Conservation (phyloP, 2,797 vertebrate species). For the Macropus fuliginosus region DNA sequence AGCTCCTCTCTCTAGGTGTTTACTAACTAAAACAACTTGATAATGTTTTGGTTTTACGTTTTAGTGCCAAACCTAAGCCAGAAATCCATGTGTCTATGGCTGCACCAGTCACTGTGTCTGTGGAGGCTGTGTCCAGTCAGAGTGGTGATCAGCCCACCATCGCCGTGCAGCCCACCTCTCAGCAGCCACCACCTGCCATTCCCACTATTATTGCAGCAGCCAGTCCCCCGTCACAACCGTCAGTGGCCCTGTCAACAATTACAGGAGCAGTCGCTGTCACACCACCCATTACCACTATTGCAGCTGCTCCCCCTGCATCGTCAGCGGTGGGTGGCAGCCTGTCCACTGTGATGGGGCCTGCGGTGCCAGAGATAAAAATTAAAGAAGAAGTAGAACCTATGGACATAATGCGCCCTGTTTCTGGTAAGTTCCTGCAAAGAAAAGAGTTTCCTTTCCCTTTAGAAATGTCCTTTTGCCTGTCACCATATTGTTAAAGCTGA, state of each 20-base stretch:
- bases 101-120: constrained; percentile 90
- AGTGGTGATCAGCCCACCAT: constrained; percentile 91
- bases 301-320: constrained; percentile 92
- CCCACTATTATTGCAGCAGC: constrained; percentile 90
- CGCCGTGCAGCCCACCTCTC: constrained; percentile 86
- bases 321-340: constrained; percentile 89
- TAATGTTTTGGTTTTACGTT: constrained; percentile 60
- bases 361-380: constrained; percentile 92
- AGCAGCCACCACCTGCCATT: constrained; percentile 92
- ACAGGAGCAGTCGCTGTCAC: constrained; percentile 90
- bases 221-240: constrained; percentile 92
- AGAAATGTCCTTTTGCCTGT: not conserved
- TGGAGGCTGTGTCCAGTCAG: constrained; percentile 92
- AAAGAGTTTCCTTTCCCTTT: not conserved
- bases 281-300: constrained; percentile 89
- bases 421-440: constrained; percentile 81
- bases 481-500: not conserved
- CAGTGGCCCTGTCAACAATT: constrained; percentile 89
- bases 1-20: not conserved
- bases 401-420: constrained; percentile 89
- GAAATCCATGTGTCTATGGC: constrained; percentile 95
- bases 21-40: not conserved
- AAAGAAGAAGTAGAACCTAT: constrained; percentile 95
- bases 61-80: constrained; percentile 95
- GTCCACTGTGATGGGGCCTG: constrained; percentile 84